phyloP scores from a whole-genome alignment of 1,140 invertebrate genomes.

The Bacillus rossius region DNA sequence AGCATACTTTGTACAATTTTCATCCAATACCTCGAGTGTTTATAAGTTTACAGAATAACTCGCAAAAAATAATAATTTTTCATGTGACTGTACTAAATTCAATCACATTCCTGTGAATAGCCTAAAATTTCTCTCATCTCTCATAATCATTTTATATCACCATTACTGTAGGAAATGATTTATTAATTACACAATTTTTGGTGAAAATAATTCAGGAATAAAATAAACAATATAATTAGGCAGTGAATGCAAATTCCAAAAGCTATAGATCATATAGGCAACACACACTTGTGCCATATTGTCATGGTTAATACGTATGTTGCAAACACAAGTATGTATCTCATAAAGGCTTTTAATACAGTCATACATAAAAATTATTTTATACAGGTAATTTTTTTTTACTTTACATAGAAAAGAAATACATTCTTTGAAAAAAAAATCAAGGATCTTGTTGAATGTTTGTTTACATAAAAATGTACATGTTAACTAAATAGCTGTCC shows the following conservation, averaged over 20 bases:
- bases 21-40: constrained; percentile 4
- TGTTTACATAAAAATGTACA: no score
- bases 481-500: no score
- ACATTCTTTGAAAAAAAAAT: no score
- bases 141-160: constrained; percentile 3
- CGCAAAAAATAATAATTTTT: neutral
- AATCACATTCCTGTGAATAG: neutral
- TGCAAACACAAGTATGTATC: constrained; percentile 1
- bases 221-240: neutral
- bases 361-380: no score
- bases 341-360: no score
- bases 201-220: neutral
- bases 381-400: no score
- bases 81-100: neutral
- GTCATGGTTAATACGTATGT: neutral
- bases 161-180: neutral
- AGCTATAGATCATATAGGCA: neutral
- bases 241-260: neutral
- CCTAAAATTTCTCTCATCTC: neutral
- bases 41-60: neutral
- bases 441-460: no score
- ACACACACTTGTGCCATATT: neutral
- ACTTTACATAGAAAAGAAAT: no score
- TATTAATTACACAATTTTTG: neutral
- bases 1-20: constrained; percentile 7